Conservation (phyloP, 2,888 invertebrate genomes). For the Scaptomyza flava region DNA sequence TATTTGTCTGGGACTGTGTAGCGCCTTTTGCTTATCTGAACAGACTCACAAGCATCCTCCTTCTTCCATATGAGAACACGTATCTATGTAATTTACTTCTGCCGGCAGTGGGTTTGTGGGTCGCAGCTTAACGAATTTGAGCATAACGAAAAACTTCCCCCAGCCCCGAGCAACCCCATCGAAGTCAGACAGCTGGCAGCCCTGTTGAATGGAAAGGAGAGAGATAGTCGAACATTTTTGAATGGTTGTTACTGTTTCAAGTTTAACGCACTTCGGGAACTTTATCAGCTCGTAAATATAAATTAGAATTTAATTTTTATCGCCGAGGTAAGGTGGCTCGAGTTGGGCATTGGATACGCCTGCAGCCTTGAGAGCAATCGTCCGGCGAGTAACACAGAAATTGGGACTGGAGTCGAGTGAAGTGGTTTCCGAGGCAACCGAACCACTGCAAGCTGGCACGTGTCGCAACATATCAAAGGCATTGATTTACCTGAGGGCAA, state of each 20-base stretch:
- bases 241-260: slow-evolving; percentile 71
- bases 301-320: slow-evolving; percentile 80
- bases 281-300: slow-evolving; percentile 80
- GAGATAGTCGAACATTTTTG: slow-evolving; percentile 64
- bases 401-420: slow-evolving; percentile 46
- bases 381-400: slow-evolving; percentile 52
- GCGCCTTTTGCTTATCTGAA: slow-evolving; percentile 65
- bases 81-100: slow-evolving; percentile 46
- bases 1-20: slow-evolving; percentile 22
- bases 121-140: slow-evolving; percentile 50
- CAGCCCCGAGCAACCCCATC: slow-evolving; percentile 18
- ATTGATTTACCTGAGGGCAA: slow-evolving; percentile 65
- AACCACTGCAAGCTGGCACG: slow-evolving; percentile 51
- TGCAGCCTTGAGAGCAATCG: slow-evolving; percentile 61
- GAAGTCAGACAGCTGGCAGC: slow-evolving; percentile 21
- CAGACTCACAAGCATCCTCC: slow-evolving; percentile 37
- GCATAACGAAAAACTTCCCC: slow-evolving; percentile 54
- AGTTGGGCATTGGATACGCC: slow-evolving; percentile 4
- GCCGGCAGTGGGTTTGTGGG: slow-evolving; percentile 54
- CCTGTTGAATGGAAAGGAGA: slow-evolving; percentile 16
- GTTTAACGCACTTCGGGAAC: slow-evolving; percentile 69
- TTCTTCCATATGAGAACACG: slow-evolving; percentile 17
- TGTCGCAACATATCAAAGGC: slow-evolving; percentile 74
- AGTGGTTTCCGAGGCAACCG: slow-evolving; percentile 50
- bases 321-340: slow-evolving; percentile 52